These are phyloP conservation scores for Limosa lapponica DNA, from an alignment of 2,797 vertebrate genomes.

Conservation along the genomic window DNA sequence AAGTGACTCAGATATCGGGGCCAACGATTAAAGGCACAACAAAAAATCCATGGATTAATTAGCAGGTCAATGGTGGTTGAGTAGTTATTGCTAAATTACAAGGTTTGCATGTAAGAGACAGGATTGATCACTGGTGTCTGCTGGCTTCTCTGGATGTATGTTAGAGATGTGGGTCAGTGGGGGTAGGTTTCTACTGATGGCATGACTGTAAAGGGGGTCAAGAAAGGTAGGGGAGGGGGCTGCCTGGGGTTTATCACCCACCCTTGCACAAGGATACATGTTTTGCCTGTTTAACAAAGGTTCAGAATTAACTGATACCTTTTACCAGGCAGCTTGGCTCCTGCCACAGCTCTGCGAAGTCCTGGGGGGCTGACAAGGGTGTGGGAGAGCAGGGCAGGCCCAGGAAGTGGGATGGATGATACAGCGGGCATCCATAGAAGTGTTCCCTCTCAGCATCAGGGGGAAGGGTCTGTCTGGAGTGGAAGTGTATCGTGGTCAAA, in stretches of 20 bases:
- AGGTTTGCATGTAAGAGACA: slow-evolving; percentile 69
- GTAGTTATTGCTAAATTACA: slow-evolving; percentile 82
- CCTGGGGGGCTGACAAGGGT: background rate
- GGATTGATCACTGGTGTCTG: slow-evolving; percentile 70
- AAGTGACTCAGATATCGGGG: slow-evolving; percentile 72
- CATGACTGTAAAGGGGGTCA: slow-evolving; percentile 43
- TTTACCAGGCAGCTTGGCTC: slow-evolving; percentile 13
- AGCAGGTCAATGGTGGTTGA: slow-evolving; percentile 78
- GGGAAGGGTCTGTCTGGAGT: background rate
- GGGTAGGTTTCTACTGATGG: slow-evolving; percentile 33
- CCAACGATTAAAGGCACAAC: slow-evolving; percentile 77
- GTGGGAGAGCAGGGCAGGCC: background rate
- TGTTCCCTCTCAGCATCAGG: background rate
- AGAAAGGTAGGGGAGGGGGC: background rate
- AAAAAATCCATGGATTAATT: slow-evolving; percentile 82
- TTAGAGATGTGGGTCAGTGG: slow-evolving; percentile 48
- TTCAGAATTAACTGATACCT: slow-evolving; percentile 53
- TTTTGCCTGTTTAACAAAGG: slow-evolving; percentile 1
- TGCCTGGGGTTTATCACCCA: background rate
- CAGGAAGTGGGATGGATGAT: background rate
- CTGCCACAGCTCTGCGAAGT: background rate
- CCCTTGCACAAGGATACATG: fast-evolving
- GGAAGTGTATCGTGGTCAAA: background rate
- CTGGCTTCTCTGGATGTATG: background rate
- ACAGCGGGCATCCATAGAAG: background rate